Percentiles rank a stretch among this genome's conserved stretches.
Evolutionary conservation across 2,888 invertebrate genomes (phyloP).

Genomic region (Aspidiotus rigidus): DNA sequence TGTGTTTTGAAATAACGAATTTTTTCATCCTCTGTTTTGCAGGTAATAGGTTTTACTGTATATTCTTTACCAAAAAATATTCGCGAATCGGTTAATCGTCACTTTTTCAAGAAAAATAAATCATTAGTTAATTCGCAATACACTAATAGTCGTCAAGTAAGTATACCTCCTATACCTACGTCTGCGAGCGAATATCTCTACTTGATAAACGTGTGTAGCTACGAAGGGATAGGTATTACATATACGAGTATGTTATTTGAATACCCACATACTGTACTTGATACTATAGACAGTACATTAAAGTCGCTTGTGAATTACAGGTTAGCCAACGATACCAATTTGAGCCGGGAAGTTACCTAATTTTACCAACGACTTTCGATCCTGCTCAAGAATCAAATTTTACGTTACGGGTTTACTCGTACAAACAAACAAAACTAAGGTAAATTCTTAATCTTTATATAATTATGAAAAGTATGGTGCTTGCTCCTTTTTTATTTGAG

Average conservation of each 20-base stretch:
- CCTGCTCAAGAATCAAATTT: slow-evolving; percentile 83
- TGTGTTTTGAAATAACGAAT: background rate
- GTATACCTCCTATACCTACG: slow-evolving; percentile 37
- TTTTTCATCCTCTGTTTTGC: slow-evolving; percentile 27
- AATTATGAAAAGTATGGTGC: too few relatives aligned
- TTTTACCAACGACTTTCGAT: slow-evolving; percentile 85
- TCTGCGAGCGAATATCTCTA: too few relatives aligned
- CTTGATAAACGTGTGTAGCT: too few relatives aligned
- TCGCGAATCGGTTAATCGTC: slow-evolving; percentile 65
- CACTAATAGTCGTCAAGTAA: slow-evolving; percentile 80
- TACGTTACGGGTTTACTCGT: slow-evolving; percentile 70
- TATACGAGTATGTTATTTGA: background rate
- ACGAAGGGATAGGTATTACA: background rate
- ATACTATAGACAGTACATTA: background rate
- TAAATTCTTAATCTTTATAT: slow-evolving; percentile 42
- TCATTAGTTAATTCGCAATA: slow-evolving; percentile 82
- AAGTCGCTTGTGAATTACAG: slow-evolving; percentile 38
- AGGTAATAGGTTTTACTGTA: slow-evolving; percentile 75
- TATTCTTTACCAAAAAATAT: slow-evolving; percentile 62
- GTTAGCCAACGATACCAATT: slow-evolving; percentile 64
- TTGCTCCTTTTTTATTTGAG: too few relatives aligned
- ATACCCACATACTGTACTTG: background rate
- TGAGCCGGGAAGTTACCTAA: slow-evolving; percentile 70
- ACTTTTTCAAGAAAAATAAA: slow-evolving; percentile 76
- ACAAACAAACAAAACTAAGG: slow-evolving; percentile 65